Evolutionary conservation across 2,797 vertebrate genomes (phyloP).

Genomic region (Gallirallus australis): DNA sequence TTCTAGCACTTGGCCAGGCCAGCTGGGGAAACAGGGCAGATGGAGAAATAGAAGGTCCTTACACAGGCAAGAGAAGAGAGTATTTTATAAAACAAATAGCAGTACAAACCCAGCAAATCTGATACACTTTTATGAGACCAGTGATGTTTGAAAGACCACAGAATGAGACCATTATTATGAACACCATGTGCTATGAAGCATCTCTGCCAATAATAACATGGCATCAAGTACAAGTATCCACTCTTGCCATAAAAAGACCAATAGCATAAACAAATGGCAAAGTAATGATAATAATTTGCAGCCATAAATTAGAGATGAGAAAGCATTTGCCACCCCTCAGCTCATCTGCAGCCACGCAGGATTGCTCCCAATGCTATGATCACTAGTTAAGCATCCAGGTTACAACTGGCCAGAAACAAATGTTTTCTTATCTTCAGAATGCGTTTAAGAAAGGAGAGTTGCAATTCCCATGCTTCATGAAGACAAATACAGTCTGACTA

Average conservation of each 20-base stretch:
- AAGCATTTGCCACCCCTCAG: background rate
- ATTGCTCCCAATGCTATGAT: background rate
- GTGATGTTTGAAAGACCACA: background rate
- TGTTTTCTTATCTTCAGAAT: background rate
- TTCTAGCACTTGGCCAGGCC: background rate
- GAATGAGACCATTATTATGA: background rate
- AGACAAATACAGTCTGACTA: background rate
- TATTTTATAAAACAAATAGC: background rate
- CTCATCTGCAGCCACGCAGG: background rate
- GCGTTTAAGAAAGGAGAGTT: background rate
- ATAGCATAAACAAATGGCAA: background rate
- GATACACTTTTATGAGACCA: background rate
- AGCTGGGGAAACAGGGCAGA: conserved; percentile 4
- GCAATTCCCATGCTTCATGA: background rate
- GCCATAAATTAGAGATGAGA: conserved; percentile 2
- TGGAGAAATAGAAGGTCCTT: conserved; percentile 20
- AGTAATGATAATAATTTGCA: conserved; percentile 20
- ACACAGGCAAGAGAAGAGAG: background rate
- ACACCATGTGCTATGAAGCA: background rate
- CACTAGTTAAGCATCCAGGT: background rate
- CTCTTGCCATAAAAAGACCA: background rate
- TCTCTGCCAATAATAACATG: conserved; percentile 10
- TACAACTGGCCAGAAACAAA: background rate
- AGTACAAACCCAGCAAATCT: background rate
- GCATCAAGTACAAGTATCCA: background rate